Base-by-base conservation (phyloP, 2,888 invertebrate species). In the Syrphus vitripennis region DNA sequence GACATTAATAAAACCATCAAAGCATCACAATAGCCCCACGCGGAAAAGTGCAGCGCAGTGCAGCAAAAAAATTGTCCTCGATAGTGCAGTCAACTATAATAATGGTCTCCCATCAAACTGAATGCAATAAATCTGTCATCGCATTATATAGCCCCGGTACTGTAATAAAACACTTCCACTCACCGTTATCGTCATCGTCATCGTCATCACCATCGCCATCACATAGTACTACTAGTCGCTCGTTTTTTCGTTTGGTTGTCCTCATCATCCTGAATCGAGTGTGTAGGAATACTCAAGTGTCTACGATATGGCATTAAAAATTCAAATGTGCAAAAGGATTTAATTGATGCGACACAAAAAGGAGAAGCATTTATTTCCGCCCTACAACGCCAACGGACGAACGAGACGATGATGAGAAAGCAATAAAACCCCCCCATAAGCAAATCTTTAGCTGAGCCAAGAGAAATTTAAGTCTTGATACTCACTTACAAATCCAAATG, bases 141-240 rank as follows among this genome's bases (percentile, higher is more conserved):
- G 53, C 34, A 48, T 48, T 53, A 72, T 45, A 72, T 67, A 55
- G 19, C 67, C 50, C 12, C 14, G 42, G 65, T 29, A 63, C 16
- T 83, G 61, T 63, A 80, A 72, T 83, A 83, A 83, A 83, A 74
- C 83, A 78, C 83, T 83, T 83, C 78, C 74, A 74, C 82, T 77
- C 72, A 29, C 45, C 69, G 65, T 50, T 24, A 14, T 16, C 24
- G 24, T 55, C 16, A 12, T 37, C 21, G 26, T 31, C 16, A 21
- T 9, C 6, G 42, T 9, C 3, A 21, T 48, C 21, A 12, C 12
- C 34, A 34, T 12, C 34, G 3, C 34, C 34, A 34, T 34, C 9
- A 9, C 34, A 3, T 9, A 10, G 12, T 34, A 9, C 12, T 34
- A 12, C 10, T 10, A 6, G 34, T 19, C 19, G n/a, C n/a, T 55